Evolutionary conservation across 2,888 invertebrate genomes (phyloP).

Genomic region (Phymatocera aterrima): DNA sequence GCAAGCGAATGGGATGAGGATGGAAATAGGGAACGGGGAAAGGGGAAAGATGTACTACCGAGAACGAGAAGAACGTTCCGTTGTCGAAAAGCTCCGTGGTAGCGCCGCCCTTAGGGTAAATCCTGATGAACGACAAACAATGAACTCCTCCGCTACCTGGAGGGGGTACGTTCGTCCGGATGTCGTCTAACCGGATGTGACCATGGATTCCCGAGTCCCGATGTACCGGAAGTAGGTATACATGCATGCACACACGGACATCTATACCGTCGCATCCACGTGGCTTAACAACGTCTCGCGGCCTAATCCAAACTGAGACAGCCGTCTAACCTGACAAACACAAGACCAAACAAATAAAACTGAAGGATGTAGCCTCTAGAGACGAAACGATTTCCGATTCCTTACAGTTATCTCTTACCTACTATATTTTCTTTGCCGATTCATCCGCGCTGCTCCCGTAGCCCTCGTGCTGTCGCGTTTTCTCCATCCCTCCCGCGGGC

Average conservation of each 20-base stretch:
- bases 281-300: background rate
- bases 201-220: background rate
- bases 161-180: constrained; percentile 27
- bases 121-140: constrained; percentile 44
- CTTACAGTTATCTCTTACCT: background rate
- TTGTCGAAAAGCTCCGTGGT: background rate
- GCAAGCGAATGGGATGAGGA: constrained; percentile 50
- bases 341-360: background rate
- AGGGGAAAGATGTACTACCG: background rate
- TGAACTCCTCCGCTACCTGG: constrained; percentile 14
- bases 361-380: constrained; percentile 21
- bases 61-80: constrained; percentile 14
- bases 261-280: background rate
- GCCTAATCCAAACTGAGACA: too few species aligned
- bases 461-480: background rate
- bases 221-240: constrained; percentile 26
- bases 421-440: constrained; percentile 10
- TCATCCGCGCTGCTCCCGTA: background rate
- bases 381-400: constrained; percentile 33
- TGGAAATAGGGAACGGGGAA: constrained; percentile 19
- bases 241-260: background rate
- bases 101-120: constrained; percentile 31
- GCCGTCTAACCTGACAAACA: background rate
- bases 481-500: background rate
- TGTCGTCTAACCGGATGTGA: constrained; percentile 7